Evolutionary conservation across 2,113 vertebrate species (phyloP), one percentile per base, ranked within the genome.

Genomic region (Saccopteryx bilineata): DNA sequence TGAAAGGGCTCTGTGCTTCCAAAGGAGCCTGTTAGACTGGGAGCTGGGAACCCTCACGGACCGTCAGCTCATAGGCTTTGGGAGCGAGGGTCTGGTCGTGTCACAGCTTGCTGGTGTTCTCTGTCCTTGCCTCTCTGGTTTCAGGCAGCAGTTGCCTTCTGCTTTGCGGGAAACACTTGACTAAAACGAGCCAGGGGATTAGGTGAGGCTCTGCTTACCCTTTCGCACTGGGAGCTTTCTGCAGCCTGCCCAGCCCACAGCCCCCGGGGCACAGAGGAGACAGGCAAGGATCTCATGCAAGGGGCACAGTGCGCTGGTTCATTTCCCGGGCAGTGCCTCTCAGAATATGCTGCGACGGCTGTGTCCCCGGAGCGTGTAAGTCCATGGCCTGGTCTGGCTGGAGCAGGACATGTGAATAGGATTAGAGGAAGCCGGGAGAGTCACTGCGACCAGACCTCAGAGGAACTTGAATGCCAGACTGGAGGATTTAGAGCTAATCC

Each of bases 271-370:
- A 1, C 75, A 23, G 39, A 87, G 39, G 46, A 68, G 24, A 54
- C 10, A 2, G 33, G 7, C 18, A n/a, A 52, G 4, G 23, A 11
- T 17, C 81, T 80, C 39, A 1, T 24, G 15, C 23, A 61, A 11
- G 50, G 12, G 50, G 3, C 19, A 5, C 15, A 39, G 69, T 5
- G 1, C 9, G 28, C 24, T 12, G 26, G 17, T 1, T 0, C 10
- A 0, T 63, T 95, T 52, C 78, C 65, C 33, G 56, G 33, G 33
- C 10, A n/a, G 54, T 5, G 15, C 63, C 26, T 87, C 76, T 80
- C 75, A 72, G 39, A 52, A 61, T 23, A 5, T 14, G 11, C n/a
- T 71, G n/a, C 46, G 7, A 6, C 26, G 19, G 24, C 60, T 52
- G n/a, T 31, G 68, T 21, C 19, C n/a, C 46, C 56, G 18, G 33